These are phyloP conservation scores for Callimorpha dominula DNA, from an alignment of 2,888 invertebrate genomes.

Conservation along the genomic window DNA sequence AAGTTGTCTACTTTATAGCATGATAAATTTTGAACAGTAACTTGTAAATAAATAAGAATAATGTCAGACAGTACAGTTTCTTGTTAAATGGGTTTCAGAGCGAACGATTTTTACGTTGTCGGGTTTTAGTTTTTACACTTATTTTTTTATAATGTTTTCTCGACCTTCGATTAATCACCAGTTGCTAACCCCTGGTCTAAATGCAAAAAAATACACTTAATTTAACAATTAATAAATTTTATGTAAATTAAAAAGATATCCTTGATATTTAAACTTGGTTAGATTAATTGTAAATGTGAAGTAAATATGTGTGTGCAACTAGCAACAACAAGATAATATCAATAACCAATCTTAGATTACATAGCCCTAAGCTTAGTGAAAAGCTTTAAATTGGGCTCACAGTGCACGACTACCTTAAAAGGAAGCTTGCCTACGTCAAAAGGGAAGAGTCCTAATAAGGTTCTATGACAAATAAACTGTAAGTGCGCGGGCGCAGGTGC, in stretches of 20 bases:
- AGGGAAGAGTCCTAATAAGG: slow-evolving; percentile 31
- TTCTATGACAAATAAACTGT: slow-evolving; percentile 24
- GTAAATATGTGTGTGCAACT: not conserved
- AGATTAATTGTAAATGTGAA: not conserved
- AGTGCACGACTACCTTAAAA: not conserved
- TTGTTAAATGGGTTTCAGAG: no score
- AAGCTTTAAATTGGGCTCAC: not conserved
- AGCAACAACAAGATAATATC: not conserved
- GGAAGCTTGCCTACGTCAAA: slow-evolving; percentile 16
- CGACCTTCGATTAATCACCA: no score
- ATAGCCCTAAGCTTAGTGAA: not conserved
- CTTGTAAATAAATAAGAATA: no score
- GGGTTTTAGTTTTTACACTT: no score
- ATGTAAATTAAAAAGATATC: not conserved
- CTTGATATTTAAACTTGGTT: not conserved
- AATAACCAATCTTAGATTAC: not conserved
- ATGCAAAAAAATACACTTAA: no score
- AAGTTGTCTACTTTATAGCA: no score
- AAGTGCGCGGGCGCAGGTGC: slow-evolving; percentile 9
- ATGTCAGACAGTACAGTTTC: no score
- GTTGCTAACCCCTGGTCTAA: no score
- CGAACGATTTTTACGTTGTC: no score
- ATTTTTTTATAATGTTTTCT: no score
- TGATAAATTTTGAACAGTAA: no score
- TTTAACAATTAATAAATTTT: not conserved